A percentile compares a stretch with the other conserved stretches of the same genome.
Conservation (phyloP, 2,797 vertebrate genomes). For the Mormyrus proboscirostris region DNA sequence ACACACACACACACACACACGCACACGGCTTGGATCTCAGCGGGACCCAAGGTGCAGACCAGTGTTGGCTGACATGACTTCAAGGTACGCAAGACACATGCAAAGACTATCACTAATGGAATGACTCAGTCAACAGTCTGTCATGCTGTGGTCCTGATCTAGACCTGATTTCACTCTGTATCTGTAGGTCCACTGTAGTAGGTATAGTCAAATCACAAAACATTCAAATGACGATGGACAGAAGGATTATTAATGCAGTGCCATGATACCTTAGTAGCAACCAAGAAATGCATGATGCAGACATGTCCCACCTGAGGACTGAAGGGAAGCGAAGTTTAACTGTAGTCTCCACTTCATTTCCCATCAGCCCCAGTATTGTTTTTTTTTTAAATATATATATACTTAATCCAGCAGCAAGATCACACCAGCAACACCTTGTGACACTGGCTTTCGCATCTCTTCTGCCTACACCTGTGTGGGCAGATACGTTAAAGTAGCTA, state of each 20-base stretch:
- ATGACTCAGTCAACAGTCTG: neutral
- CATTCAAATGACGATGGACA: neutral
- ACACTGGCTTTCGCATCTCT: neutral
- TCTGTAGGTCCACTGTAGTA: neutral
- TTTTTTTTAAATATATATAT: neutral
- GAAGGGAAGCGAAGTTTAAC: neutral
- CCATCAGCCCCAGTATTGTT: neutral
- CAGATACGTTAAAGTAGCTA: slow-evolving; percentile 13
- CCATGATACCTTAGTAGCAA: neutral
- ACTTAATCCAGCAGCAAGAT: neutral
- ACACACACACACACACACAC: neutral
- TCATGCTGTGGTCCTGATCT: neutral
- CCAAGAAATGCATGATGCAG: neutral
- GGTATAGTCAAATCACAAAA: neutral
- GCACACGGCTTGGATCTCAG: neutral
- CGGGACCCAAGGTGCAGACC: neutral
- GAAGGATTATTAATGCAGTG: neutral
- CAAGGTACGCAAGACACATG: neutral
- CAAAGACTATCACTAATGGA: slow-evolving; percentile 1
- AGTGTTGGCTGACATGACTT: neutral
- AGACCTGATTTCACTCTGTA: neutral
- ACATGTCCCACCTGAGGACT: neutral
- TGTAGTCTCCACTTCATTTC: neutral
- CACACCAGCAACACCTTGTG: slow-evolving; percentile 11
- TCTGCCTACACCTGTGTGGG: slow-evolving; percentile 14